phyloP scores from a whole-genome alignment of 2,797 vertebrate species.

The Eulemur rubriventer region DNA sequence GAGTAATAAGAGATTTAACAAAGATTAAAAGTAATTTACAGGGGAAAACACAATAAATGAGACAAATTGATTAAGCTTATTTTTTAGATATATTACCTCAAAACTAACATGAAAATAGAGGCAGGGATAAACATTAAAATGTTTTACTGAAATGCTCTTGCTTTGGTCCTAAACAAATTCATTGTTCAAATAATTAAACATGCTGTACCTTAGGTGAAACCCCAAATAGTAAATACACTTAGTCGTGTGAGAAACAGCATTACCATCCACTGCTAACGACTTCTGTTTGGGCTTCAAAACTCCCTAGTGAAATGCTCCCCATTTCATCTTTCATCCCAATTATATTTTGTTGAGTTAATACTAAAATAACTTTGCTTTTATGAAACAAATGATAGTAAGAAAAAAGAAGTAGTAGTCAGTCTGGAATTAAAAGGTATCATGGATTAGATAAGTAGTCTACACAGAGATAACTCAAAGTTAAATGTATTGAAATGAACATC shows the following conservation, averaged over 20 bases:
- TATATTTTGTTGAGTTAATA: slow-evolving; percentile 21
- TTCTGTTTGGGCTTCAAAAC: neutral
- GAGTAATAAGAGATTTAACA: neutral
- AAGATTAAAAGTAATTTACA: slow-evolving; percentile 36
- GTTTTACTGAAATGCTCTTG: slow-evolving; percentile 2
- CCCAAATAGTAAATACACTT: neutral
- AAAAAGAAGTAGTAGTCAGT: neutral
- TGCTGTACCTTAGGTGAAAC: neutral
- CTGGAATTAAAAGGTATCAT: neutral
- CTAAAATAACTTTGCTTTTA: slow-evolving; percentile 45
- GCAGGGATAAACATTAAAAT: neutral
- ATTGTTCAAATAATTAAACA: slow-evolving; percentile 5
- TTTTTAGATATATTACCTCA: slow-evolving; percentile 36
- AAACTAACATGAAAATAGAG: neutral
- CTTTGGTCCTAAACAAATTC: neutral
- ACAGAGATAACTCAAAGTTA: neutral
- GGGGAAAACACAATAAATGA: neutral
- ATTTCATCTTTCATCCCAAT: neutral
- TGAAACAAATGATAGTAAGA: slow-evolving; percentile 1
- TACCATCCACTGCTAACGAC: neutral
- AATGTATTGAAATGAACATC: neutral
- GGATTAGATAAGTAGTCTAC: neutral
- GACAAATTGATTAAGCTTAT: neutral
- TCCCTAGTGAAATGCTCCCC: neutral
- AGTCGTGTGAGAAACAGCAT: neutral